phyloP scores from a whole-genome alignment of 2,113 vertebrate genomes.

The Podarcis cretensis region DNA sequence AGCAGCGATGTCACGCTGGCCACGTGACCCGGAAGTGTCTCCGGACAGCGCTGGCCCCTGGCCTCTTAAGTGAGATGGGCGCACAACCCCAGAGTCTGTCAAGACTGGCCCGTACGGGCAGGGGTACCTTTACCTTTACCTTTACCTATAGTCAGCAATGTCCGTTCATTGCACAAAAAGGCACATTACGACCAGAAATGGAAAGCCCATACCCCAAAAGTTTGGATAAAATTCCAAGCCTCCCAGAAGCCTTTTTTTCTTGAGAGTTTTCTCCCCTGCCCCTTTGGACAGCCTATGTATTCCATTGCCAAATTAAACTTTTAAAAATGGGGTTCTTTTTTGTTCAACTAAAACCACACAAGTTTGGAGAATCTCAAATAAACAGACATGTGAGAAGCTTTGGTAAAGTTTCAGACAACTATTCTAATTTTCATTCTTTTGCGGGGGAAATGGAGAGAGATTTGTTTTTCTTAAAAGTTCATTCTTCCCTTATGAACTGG shows the following conservation, averaged over 20 bases:
- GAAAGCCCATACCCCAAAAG: slow-evolving; percentile 50
- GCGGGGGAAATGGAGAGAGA: slow-evolving; percentile 37
- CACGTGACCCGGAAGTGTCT: too few relatives aligned
- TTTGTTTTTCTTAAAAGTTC: slow-evolving; percentile 50
- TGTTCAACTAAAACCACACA: slow-evolving; percentile 62
- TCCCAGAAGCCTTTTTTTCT: slow-evolving; percentile 70
- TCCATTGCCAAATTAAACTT: slow-evolving; percentile 56
- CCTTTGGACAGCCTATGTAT: slow-evolving; percentile 48
- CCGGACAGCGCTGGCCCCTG: too few relatives aligned
- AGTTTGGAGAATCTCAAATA: slow-evolving; percentile 60
- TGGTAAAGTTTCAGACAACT: slow-evolving; percentile 59
- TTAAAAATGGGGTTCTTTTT: slow-evolving; percentile 25
- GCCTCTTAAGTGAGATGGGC: too few relatives aligned
- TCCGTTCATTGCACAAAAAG: slow-evolving; percentile 21
- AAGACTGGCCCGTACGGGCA: too few relatives aligned
- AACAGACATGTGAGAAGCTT: slow-evolving; percentile 60
- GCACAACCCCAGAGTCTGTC: too few relatives aligned
- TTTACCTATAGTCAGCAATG: neutral
- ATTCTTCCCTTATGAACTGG: slow-evolving; percentile 43
- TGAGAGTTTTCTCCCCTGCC: slow-evolving; percentile 56
- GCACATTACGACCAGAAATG: slow-evolving; percentile 38
- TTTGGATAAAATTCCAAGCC: slow-evolving; percentile 49
- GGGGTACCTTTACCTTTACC: too few relatives aligned
- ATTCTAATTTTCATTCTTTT: slow-evolving; percentile 41
- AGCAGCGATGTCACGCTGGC: too few relatives aligned